Conservation (phyloP, 2,113 vertebrate species). For the Ictalurus furcatus region DNA sequence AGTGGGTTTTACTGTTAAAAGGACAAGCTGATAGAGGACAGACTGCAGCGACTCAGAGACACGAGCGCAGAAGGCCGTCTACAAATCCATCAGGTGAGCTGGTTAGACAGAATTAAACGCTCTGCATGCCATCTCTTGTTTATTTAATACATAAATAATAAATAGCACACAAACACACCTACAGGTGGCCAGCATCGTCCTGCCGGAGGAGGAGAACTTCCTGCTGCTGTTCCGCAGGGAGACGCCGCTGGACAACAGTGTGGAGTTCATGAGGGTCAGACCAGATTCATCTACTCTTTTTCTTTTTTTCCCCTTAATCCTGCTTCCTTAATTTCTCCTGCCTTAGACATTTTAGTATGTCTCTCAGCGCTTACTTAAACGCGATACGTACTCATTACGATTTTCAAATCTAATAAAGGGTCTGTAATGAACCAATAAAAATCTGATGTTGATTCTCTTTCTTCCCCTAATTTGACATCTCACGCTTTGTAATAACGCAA, state of each 20-base stretch:
- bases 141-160: neutral
- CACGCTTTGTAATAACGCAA: neutral
- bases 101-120: neutral
- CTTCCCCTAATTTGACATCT: neutral
- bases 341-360: neutral
- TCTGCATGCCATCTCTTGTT: neutral
- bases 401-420: neutral
- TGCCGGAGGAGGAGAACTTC: slow-evolving; percentile 89
- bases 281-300: neutral
- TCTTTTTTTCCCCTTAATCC: neutral
- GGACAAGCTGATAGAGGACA: slow-evolving; percentile 70
- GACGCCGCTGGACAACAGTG: slow-evolving; percentile 88
- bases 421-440: neutral
- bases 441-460: neutral
- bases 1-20: slow-evolving; percentile 46
- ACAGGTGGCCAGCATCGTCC: slow-evolving; percentile 82
- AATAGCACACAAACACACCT: neutral
- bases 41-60: slow-evolving; percentile 72
- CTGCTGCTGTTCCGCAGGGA: slow-evolving; percentile 87
- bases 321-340: neutral
- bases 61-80: slow-evolving; percentile 68
- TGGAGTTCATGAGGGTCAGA: slow-evolving; percentile 93
- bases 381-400: neutral
- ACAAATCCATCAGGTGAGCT: slow-evolving; percentile 82
- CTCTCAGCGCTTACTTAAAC: neutral